A percentile compares a stretch with the other conserved stretches of the same genome.
Conservation (phyloP, 2,113 vertebrate species). For the Oryzias javanicus region DNA sequence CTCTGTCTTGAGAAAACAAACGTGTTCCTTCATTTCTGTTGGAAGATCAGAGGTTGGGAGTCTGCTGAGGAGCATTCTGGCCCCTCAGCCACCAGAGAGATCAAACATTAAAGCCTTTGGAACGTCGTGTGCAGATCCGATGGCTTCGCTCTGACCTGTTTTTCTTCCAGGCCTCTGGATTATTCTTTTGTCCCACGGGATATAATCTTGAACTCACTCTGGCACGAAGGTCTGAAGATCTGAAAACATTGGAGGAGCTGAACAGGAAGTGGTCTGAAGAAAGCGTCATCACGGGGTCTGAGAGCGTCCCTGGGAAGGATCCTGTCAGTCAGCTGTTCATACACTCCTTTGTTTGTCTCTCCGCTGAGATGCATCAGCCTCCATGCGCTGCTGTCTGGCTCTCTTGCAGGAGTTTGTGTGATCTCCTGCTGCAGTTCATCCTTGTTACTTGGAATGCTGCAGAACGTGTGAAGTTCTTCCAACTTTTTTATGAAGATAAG, state of each 20-base stretch:
- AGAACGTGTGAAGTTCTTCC: too few relatives aligned
- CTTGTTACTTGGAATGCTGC: background rate
- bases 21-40: conserved; percentile 22
- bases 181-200: conserved; percentile 46
- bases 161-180: conserved; percentile 45
- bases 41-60: conserved; percentile 30
- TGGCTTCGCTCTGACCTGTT: conserved; percentile 41
- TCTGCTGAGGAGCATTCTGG: conserved; percentile 1
- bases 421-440: background rate
- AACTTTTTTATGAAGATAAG: too few relatives aligned
- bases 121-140: conserved; percentile 7
- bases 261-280: conserved; percentile 71
- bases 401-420: background rate
- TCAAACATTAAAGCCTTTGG: conserved; percentile 40
- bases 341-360: conserved; percentile 45
- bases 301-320: conserved; percentile 68
- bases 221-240: conserved; percentile 17
- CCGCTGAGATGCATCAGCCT: conserved; percentile 28
- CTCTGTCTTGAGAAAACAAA: conserved; percentile 4
- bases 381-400: background rate
- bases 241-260: conserved; percentile 42
- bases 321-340: conserved; percentile 65
- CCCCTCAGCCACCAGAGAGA: conserved; percentile 51
- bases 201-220: conserved; percentile 4
- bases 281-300: conserved; percentile 40